A percentile compares a stretch with the other conserved stretches of the same genome.
Conservation (phyloP, 2,113 vertebrate species). For the Narcine bancroftii region DNA sequence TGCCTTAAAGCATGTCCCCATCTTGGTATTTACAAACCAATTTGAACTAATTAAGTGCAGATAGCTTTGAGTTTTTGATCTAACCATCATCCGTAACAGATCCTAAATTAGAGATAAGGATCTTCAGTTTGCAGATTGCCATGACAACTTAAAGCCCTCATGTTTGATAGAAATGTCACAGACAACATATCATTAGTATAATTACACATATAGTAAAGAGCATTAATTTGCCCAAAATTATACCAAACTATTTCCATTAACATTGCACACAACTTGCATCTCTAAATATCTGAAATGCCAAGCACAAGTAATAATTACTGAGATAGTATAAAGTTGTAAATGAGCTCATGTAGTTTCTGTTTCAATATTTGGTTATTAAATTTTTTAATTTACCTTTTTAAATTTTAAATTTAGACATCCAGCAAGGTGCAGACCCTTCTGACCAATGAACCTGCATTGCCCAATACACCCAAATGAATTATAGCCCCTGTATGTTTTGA, state of each 20-base stretch:
- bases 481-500: no score
- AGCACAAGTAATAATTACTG: background rate
- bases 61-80: background rate
- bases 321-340: background rate
- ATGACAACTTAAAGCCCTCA: background rate
- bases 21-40: no score
- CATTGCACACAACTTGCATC: background rate
- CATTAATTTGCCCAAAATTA: constrained; percentile 22
- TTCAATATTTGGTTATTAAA: no score
- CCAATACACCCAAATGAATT: no score
- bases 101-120: background rate
- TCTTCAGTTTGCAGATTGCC: background rate
- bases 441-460: no score
- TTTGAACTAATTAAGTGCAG: background rate
- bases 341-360: background rate
- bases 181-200: background rate
- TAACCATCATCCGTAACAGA: background rate
- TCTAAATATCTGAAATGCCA: constrained; percentile 1
- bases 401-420: no score
- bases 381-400: no score
- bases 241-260: background rate
- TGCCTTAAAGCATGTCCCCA: background rate
- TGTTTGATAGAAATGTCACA: background rate
- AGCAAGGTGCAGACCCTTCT: no score
- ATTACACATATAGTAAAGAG: background rate